phyloP scores from a whole-genome alignment of 2,797 vertebrate species.

The Falco peregrinus region DNA sequence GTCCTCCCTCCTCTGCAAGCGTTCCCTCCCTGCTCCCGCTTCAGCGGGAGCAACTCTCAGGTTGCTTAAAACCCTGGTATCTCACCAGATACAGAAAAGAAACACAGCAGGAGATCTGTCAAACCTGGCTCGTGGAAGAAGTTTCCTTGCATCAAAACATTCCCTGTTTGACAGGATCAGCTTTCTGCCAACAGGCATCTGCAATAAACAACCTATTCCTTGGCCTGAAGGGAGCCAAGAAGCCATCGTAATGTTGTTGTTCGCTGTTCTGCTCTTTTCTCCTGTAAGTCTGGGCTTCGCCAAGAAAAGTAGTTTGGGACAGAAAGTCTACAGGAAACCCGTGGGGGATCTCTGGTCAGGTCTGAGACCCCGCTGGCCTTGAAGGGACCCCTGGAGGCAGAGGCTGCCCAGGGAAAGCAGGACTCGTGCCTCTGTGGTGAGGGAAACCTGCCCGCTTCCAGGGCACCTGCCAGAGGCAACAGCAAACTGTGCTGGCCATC shows the following conservation, averaged over 20 bases:
- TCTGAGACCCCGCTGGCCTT: not conserved
- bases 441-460: not conserved
- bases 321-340: not conserved
- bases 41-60: not conserved
- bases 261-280: not conserved
- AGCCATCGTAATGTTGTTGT: not conserved
- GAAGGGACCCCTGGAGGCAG: not conserved
- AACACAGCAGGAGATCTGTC: not conserved
- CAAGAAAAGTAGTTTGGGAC: not conserved
- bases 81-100: not conserved
- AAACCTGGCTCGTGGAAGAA: not conserved
- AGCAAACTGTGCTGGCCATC: not conserved
- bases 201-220: not conserved
- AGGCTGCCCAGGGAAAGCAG: not conserved
- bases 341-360: not conserved
- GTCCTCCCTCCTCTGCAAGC: no score
- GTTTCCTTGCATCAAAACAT: not conserved
- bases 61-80: not conserved
- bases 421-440: not conserved
- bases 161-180: not conserved
- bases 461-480: fast-evolving
- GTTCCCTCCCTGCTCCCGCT: not conserved
- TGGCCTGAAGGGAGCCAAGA: not conserved
- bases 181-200: not conserved
- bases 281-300: not conserved